Evolutionary conservation across 2,888 invertebrate genomes (phyloP), one percentile per base, ranked within the genome.

Genomic region (Gasteruption jaculator): DNA sequence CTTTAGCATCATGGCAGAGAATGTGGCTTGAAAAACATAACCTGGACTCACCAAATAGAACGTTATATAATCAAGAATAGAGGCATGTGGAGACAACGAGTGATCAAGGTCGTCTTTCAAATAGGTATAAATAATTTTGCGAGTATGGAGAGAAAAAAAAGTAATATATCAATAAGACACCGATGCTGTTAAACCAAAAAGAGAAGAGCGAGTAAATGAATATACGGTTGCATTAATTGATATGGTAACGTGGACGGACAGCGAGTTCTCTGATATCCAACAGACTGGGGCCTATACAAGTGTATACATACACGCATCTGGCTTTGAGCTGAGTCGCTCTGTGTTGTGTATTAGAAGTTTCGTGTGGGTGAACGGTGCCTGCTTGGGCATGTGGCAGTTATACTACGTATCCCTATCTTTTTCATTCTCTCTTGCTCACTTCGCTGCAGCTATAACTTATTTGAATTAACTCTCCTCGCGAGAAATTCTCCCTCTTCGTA

Each of bases 11-110:
- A 57, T 58, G 58, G 52, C 54, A 54, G 49, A 35, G 40, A 50
- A 45, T 52, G 47, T 44, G 45, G 42, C 44, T 54, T 53, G 56
- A 54, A 62, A 53, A 64, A 64, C 65, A 65, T 65, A 66, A 65
- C 66, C 66, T 64, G 53, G 45, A 61, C 61, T 63, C 54, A 52
- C 57, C 60, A 54, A 56, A 52, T n/a, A n/a, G 44, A 52, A 50
- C 53, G 61, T 67, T 67, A 67, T 57, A 65, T 67, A 67, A 67
- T 56, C 54, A 38, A 49, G 25, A 45, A 34, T 34, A 36, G 38
- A 48, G 45, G 45, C 45, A 53, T 46, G 32, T 43, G 38, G 43
- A 56, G 30, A 43, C 40, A 45, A 51, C 43, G 45, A 44, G 34
- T 50, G 46, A 32, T 24, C 29, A 44, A 43, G 31, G 31, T 24